phyloP scores from a whole-genome alignment of 1,140 invertebrate species.

The Stenopsyche tienmushanensis region DNA sequence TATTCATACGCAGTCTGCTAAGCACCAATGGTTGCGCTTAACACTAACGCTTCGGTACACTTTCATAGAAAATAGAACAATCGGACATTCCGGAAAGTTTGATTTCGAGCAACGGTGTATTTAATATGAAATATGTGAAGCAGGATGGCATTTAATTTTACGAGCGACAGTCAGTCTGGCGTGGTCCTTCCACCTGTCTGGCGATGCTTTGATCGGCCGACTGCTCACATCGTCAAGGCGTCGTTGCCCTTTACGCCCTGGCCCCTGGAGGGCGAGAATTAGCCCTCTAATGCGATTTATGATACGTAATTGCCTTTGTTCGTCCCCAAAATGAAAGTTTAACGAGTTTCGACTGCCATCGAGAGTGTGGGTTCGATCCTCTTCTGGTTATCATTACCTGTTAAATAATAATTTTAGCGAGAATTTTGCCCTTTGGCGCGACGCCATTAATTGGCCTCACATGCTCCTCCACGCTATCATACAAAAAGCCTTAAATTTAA shows the following conservation, averaged over 20 bases:
- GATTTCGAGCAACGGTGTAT: constrained; percentile 5
- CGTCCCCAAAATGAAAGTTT: constrained; percentile 28
- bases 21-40: no score
- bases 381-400: no score
- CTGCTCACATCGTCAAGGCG: background rate
- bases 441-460: no score
- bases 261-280: constrained; percentile 19
- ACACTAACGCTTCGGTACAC: no score
- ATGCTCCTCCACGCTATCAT: no score
- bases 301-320: constrained; percentile 32
- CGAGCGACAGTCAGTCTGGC: background rate
- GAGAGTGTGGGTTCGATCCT: no score
- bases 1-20: no score
- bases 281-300: constrained; percentile 32
- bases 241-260: background rate
- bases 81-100: background rate
- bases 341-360: background rate
- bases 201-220: constrained; percentile 9
- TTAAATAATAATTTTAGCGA: no score
- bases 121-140: constrained; percentile 18
- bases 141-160: constrained; percentile 19
- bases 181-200: constrained; percentile 17
- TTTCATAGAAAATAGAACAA: constrained; percentile 8
- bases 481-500: no score
- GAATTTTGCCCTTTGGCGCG: no score